phyloP scores from a whole-genome alignment of 2,113 vertebrate species.

The Ranitomeya variabilis region DNA sequence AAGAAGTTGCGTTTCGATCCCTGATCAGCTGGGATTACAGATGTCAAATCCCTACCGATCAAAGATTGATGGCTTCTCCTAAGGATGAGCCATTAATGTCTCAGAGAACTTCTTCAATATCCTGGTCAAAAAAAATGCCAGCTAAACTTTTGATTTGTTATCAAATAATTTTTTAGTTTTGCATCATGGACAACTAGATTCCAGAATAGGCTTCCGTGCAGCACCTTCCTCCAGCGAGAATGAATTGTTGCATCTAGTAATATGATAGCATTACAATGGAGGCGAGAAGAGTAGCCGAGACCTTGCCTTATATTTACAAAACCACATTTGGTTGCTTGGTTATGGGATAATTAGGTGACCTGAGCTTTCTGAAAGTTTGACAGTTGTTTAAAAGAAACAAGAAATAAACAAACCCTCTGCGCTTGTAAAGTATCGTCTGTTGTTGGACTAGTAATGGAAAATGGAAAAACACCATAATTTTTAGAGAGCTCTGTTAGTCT shows the following conservation, averaged over 20 bases:
- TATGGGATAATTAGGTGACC: constrained; percentile 50
- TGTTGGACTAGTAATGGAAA: constrained; percentile 8
- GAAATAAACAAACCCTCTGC: constrained; percentile 38
- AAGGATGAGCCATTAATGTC: not conserved
- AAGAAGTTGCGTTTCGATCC: too few relatives aligned
- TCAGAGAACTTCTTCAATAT: not conserved
- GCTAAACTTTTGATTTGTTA: too few relatives aligned
- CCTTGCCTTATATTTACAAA: constrained; percentile 61
- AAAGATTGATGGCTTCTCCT: too few relatives aligned
- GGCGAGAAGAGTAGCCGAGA: constrained; percentile 53
- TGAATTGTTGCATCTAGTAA: constrained; percentile 58
- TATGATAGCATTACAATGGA: constrained; percentile 58
- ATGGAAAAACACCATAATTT: constrained; percentile 50
- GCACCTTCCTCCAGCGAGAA: constrained; percentile 29
- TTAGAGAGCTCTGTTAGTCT: constrained; percentile 6
- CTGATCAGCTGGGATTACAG: too few relatives aligned
- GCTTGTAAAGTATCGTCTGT: constrained; percentile 30
- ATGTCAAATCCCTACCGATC: too few relatives aligned
- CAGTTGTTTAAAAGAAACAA: constrained; percentile 59
- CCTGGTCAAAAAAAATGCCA: too few relatives aligned
- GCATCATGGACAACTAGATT: not conserved
- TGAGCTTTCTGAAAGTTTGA: constrained; percentile 55
- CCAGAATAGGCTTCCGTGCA: not conserved
- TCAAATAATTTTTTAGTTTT: not conserved
- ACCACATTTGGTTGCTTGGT: constrained; percentile 58